Evolutionary conservation across 2,113 vertebrate species (phyloP).

Genomic region (Pachyramphus minor): DNA sequence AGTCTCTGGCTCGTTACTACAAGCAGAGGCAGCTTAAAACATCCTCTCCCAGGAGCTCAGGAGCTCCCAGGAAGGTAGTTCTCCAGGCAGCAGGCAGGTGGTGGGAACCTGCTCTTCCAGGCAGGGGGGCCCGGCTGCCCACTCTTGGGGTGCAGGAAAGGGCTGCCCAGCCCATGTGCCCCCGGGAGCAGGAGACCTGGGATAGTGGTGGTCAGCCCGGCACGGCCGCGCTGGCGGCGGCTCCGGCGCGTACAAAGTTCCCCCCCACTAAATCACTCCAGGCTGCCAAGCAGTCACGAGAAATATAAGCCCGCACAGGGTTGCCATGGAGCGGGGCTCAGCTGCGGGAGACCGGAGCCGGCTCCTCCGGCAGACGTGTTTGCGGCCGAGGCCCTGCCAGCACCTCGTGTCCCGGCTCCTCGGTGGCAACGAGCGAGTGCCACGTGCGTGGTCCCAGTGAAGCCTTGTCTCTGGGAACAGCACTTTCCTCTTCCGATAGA

Average conservation of each 20-base stretch:
- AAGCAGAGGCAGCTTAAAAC: not conserved
- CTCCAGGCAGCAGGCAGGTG: not conserved
- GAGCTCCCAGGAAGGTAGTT: not conserved
- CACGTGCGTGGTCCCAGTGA: rapidly evolving
- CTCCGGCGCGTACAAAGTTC: conserved; percentile 8
- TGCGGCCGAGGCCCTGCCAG: not conserved
- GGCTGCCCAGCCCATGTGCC: not conserved
- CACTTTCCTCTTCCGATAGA: not conserved
- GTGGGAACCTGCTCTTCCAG: not conserved
- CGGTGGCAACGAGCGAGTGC: rapidly evolving
- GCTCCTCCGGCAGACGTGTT: not conserved
- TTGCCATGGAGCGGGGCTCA: conserved; percentile 60
- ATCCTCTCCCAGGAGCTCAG: not conserved
- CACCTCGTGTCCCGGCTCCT: not conserved
- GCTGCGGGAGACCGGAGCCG: not conserved
- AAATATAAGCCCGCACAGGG: conserved; percentile 36
- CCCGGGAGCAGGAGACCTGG: not conserved
- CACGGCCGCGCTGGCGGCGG: not conserved
- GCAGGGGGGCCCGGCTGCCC: not conserved
- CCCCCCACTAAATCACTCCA: conserved; percentile 55
- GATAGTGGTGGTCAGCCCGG: not conserved
- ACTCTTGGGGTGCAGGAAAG: rapidly evolving
- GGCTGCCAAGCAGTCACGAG: conserved; percentile 67
- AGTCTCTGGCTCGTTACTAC: not conserved
- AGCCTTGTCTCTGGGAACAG: not conserved